These are phyloP conservation scores for Schizothorax lantsangensis DNA, from an alignment of 2,797 vertebrate genomes.

Conservation along the genomic window DNA sequence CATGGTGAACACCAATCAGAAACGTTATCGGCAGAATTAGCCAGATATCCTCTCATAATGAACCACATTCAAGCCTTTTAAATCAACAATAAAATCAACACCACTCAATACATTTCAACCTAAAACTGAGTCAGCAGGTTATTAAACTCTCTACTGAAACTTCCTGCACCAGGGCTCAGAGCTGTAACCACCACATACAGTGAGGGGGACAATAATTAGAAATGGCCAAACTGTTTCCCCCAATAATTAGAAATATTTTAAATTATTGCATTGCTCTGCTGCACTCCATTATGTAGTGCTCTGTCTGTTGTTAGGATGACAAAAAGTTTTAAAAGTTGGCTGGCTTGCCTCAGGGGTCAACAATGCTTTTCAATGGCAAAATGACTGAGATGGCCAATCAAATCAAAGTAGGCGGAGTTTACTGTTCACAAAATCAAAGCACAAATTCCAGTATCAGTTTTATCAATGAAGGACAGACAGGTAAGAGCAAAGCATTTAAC, in stretches of 20 bases:
- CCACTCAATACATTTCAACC: neutral
- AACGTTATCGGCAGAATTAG: neutral
- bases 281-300: neutral
- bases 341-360: neutral
- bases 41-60: neutral
- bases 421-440: neutral
- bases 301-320: neutral
- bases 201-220: neutral
- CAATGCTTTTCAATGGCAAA: neutral
- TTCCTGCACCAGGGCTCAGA: neutral
- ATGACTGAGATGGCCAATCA: neutral
- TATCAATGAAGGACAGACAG: neutral
- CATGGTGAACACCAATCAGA: neutral
- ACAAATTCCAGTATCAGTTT: neutral
- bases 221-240: neutral
- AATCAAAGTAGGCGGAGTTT: neutral
- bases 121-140: constrained; percentile 1
- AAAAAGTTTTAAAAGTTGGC: neutral
- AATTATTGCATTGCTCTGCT: too few species aligned
- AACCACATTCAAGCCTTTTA: neutral
- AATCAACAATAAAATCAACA: constrained; percentile 26
- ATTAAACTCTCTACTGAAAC: neutral
- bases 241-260: neutral
- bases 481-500: neutral
- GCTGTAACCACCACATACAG: neutral